Evolutionary conservation across 1,140 invertebrate species (phyloP).

Genomic region (Megalonaias nervosa): DNA sequence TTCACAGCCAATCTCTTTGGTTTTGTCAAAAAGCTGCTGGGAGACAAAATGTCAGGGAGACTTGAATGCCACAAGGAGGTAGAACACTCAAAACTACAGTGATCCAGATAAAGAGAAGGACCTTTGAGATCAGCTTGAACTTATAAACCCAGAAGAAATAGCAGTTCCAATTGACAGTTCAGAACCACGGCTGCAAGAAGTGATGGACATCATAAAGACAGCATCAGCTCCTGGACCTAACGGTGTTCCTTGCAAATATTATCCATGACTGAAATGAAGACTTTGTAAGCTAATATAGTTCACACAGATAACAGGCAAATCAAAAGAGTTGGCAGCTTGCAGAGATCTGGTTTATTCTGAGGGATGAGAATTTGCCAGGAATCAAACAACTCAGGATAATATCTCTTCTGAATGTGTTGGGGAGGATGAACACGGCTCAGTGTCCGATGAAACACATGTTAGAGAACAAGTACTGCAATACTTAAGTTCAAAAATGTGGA

Average conservation of each 20-base stretch:
- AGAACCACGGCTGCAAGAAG: slow-evolving; percentile 15
- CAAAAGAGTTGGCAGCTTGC: not conserved
- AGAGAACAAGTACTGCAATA: slow-evolving; percentile 25
- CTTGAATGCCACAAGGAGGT: not conserved
- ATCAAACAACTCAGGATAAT: slow-evolving; percentile 17
- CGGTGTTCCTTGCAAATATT: slow-evolving; percentile 13
- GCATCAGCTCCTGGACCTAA: slow-evolving; percentile 20
- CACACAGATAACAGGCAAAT: slow-evolving; percentile 2
- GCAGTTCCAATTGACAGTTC: not conserved
- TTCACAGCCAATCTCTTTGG: not conserved
- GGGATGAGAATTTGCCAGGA: slow-evolving; percentile 1
- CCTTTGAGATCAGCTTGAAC: not conserved
- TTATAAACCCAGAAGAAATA: not conserved
- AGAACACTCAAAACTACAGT: not conserved
- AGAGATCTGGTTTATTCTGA: slow-evolving; percentile 5
- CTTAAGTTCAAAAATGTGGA: slow-evolving; percentile 26
- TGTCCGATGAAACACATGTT: not conserved
- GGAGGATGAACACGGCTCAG: not conserved
- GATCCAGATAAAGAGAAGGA: not conserved
- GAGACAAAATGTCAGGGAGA: slow-evolving; percentile 11
- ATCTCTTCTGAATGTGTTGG: slow-evolving; percentile 9
- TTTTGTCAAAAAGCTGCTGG: not conserved
- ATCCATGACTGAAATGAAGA: not conserved
- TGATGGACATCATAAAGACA: slow-evolving; percentile 9
- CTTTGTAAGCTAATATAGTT: slow-evolving; percentile 6